These are phyloP conservation scores for Pseudoatta argentina DNA, from an alignment of 1,140 invertebrate genomes.

Conservation along the genomic window DNA sequence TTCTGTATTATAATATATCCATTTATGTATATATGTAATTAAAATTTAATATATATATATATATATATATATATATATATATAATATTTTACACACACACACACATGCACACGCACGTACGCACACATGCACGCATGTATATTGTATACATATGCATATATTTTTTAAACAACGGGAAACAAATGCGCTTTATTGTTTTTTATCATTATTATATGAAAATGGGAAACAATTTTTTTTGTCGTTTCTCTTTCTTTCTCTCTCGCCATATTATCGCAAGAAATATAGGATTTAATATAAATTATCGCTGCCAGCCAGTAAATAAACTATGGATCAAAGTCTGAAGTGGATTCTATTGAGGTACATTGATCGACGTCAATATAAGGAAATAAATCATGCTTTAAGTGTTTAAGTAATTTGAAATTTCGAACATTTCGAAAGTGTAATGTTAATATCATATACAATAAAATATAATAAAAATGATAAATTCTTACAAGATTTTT, in stretches of 20 bases:
- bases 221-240: not conserved
- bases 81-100: not conserved
- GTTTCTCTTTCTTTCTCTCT: not conserved
- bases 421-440: not conserved
- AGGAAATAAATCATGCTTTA: not conserved
- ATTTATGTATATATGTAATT: not conserved
- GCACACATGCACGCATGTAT: not conserved
- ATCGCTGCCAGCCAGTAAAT: slow-evolving; percentile 66
- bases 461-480: not conserved
- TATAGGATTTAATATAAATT: slow-evolving; percentile 57
- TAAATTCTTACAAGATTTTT: not conserved
- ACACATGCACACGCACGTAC: too few relatives aligned
- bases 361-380: not conserved
- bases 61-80: not conserved
- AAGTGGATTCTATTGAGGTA: slow-evolving; percentile 40
- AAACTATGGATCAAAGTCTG: slow-evolving; percentile 68
- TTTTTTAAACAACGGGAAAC: not conserved
- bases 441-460: not conserved
- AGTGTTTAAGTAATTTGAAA: not conserved
- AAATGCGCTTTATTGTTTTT: slow-evolving; percentile 12
- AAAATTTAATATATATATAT: not conserved
- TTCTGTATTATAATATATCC: too few relatives aligned
- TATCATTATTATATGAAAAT: not conserved
- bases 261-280: slow-evolving; percentile 55
- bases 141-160: not conserved